Evolutionary conservation across 2,888 invertebrate species (phyloP).

Genomic region (Folsomia candida): DNA sequence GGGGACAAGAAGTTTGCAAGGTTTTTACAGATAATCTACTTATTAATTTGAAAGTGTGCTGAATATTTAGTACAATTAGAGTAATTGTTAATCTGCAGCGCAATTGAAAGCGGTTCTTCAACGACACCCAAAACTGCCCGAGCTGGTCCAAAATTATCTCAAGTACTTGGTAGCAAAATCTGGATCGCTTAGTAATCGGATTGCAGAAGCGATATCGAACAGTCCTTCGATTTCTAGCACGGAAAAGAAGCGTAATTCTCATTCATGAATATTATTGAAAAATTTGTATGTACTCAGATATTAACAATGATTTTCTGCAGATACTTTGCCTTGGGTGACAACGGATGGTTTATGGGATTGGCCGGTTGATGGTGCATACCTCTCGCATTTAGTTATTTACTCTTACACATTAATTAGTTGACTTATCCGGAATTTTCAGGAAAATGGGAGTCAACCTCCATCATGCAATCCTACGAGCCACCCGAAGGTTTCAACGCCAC

Average conservation of each 20-base stretch:
- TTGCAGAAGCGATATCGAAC: slow-evolving; percentile 9
- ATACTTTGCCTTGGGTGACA: slow-evolving; percentile 39
- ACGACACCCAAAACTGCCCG: slow-evolving; percentile 23
- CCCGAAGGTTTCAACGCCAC: slow-evolving; percentile 8
- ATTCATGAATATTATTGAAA: no score
- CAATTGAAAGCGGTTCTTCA: background rate
- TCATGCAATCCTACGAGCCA: slow-evolving; percentile 17
- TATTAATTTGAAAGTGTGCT: background rate
- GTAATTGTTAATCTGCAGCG: background rate
- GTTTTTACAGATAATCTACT: slow-evolving; percentile 13
- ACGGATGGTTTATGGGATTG: slow-evolving; percentile 37
- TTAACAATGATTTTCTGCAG: slow-evolving; percentile 9
- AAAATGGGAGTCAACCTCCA: slow-evolving; percentile 27
- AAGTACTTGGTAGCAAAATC: slow-evolving; percentile 18
- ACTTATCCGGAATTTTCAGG: no score
- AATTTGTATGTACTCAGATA: no score
- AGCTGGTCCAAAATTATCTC: slow-evolving; percentile 18
- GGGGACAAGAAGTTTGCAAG: slow-evolving; percentile 40
- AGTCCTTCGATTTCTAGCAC: background rate
- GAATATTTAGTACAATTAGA: background rate
- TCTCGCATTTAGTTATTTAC: background rate
- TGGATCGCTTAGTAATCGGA: slow-evolving; percentile 22
- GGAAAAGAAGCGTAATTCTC: slow-evolving; percentile 20
- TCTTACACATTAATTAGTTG: no score
- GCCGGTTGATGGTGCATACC: slow-evolving; percentile 14